phyloP scores from a whole-genome alignment of 2,113 vertebrate genomes.

The Heliornis fulica region DNA sequence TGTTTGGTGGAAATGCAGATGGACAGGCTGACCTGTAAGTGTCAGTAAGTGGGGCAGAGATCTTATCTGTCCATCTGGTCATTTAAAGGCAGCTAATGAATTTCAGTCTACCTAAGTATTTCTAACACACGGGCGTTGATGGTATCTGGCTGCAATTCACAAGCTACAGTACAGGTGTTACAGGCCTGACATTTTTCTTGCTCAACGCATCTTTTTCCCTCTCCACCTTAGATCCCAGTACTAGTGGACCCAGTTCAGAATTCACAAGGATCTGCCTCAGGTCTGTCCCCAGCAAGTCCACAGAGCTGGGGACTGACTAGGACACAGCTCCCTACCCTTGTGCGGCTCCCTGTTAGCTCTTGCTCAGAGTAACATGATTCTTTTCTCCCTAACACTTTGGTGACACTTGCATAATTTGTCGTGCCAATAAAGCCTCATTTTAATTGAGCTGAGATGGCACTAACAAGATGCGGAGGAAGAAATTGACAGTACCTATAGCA shows the following conservation, averaged over 20 bases:
- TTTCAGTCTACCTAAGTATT: background rate
- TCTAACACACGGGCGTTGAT: background rate
- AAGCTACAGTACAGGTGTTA: background rate
- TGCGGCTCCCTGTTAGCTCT: rapidly evolving
- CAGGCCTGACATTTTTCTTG: background rate
- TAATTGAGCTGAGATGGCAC: background rate
- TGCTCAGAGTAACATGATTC: background rate
- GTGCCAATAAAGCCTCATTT: background rate
- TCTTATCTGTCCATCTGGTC: slow-evolving; percentile 24
- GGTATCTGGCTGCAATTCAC: background rate
- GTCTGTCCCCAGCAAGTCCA: background rate
- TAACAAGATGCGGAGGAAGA: background rate
- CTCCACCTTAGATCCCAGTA: background rate
- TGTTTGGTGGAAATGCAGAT: background rate
- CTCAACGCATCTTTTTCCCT: background rate
- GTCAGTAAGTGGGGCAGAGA: background rate
- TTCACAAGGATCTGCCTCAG: background rate
- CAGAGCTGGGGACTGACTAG: background rate
- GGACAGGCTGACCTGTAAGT: background rate
- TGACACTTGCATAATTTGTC: background rate
- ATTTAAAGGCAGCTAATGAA: slow-evolving; percentile 39
- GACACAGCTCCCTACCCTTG: background rate
- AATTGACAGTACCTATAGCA: background rate
- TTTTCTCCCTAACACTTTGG: background rate
- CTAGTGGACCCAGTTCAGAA: background rate